A percentile compares a stretch with the other conserved stretches of the same genome.
phyloP scores from a whole-genome alignment of 2,888 invertebrate genomes.

The Apotomis turbidana region DNA sequence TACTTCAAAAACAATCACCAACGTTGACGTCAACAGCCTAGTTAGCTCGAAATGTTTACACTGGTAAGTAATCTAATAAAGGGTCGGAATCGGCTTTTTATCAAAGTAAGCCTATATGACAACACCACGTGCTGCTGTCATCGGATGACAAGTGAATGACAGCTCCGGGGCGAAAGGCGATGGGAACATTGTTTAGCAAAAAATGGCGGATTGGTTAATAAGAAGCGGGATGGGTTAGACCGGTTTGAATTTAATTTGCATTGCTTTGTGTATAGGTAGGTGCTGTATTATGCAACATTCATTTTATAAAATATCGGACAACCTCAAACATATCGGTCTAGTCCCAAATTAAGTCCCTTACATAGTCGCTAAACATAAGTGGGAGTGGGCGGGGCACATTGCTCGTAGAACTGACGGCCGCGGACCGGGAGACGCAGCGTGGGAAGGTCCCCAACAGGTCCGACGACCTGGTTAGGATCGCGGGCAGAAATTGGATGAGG shows the following conservation, averaged over 20 bases:
- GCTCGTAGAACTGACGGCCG: no score
- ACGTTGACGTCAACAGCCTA: constrained; percentile 3
- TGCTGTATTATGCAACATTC: not conserved
- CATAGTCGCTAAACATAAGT: no score
- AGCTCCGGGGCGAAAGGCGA: constrained; percentile 48
- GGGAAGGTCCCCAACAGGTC: no score
- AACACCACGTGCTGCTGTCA: constrained; percentile 75
- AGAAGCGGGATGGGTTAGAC: constrained; percentile 11
- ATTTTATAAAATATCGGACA: no score
- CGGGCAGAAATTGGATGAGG: no score
- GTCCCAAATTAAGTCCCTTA: no score
- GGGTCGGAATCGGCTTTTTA: constrained; percentile 38
- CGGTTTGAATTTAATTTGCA: constrained; percentile 15
- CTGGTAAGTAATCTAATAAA: constrained; percentile 40
- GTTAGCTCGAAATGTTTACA: constrained; percentile 33
- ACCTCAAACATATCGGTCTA: no score
- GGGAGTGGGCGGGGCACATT: no score
- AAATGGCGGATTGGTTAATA: constrained; percentile 39
- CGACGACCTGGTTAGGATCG: no score
- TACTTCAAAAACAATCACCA: not conserved
- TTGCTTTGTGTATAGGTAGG: not conserved
- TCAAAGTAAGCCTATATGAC: constrained; percentile 62
- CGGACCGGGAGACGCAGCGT: no score
- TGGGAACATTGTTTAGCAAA: constrained; percentile 44
- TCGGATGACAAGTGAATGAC: constrained; percentile 71